Evolutionary conservation across 2,888 invertebrate species (phyloP).

Genomic region (Rotaria magnacalcarata): DNA sequence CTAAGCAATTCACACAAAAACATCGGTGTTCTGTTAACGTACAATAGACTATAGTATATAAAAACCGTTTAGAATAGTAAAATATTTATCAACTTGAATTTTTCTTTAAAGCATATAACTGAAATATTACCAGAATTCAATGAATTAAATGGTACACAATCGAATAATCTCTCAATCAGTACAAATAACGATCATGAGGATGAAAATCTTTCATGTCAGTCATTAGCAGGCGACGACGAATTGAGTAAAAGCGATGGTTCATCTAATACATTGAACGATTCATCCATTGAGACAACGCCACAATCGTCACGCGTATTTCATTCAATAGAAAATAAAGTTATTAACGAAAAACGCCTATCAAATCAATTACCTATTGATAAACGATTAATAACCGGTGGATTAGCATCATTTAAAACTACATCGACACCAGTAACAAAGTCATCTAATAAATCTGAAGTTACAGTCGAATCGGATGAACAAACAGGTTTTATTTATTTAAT

Average conservation of each 20-base stretch:
- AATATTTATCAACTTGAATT: not conserved
- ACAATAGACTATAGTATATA: too few relatives aligned
- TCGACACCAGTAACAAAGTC: not conserved
- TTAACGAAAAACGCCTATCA: not conserved
- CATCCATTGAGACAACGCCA: not conserved
- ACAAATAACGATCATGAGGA: not conserved
- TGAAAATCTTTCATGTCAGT: constrained; percentile 15
- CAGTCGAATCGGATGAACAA: not conserved
- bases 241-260: not conserved
- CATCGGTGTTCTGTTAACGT: too few relatives aligned
- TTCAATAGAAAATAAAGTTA: not conserved
- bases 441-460: not conserved
- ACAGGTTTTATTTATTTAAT: not conserved
- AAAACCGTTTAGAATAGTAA: too few relatives aligned
- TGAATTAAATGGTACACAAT: constrained; percentile 16
- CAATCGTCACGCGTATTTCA: not conserved
- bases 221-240: not conserved
- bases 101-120: not conserved
- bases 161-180: not conserved
- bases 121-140: constrained; percentile 4
- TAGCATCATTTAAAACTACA: not conserved
- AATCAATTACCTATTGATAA: not conserved
- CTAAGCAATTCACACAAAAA: too few relatives aligned
- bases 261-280: not conserved
- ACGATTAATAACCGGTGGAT: not conserved